Percentiles rank a stretch among this genome's conserved stretches.
Evolutionary conservation across 2,888 invertebrate genomes (phyloP).

Genomic region (Argynnis bischoffii): DNA sequence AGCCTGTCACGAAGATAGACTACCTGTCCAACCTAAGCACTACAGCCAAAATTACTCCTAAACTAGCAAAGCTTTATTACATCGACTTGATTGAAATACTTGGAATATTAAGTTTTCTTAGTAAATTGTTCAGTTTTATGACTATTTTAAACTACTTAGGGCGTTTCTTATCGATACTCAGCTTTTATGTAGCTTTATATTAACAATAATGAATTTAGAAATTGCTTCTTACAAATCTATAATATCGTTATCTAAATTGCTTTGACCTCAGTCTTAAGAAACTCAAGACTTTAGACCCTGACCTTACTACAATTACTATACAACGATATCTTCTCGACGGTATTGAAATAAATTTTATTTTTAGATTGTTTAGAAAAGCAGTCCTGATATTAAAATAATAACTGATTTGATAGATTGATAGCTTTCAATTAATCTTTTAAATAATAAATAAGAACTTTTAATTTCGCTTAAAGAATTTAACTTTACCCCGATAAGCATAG

Average conservation of each 20-base stretch:
- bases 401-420: no score
- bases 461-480: no score
- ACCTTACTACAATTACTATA: constrained; percentile 11
- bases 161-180: neutral
- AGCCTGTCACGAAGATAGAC: constrained; percentile 30
- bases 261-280: neutral
- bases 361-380: neutral
- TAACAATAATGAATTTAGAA: constrained; percentile 3
- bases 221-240: constrained; percentile 1
- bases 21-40: constrained; percentile 32
- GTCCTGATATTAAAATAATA: neutral
- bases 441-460: no score
- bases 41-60: constrained; percentile 26
- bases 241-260: constrained; percentile 4
- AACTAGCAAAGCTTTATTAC: constrained; percentile 27
- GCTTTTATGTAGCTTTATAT: no score
- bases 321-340: neutral
- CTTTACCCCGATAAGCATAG: no score
- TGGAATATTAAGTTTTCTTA: constrained; percentile 19
- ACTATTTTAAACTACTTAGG: neutral
- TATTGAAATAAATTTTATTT: neutral
- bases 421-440: no score
- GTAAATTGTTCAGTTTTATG: neutral
- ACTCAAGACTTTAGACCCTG: constrained; percentile 6
- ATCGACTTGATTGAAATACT: constrained; percentile 26